Conservation (phyloP, 1,140 invertebrate genomes). For the Bombus sibiricus region DNA sequence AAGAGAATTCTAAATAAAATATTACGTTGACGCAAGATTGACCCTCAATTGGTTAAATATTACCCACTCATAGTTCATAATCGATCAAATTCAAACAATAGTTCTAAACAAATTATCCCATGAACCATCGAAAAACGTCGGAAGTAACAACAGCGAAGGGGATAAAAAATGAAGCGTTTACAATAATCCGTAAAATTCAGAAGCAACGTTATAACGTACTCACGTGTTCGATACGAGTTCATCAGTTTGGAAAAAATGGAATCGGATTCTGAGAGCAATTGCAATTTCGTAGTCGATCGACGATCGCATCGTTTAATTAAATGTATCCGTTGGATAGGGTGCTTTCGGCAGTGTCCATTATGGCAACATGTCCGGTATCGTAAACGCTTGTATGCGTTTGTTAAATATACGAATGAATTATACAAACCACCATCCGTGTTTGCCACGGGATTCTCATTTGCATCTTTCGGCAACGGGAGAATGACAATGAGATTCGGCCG, state of each 20-base stretch:
- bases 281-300: not conserved
- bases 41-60: too few species aligned
- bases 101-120: too few species aligned
- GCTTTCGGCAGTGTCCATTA: constrained; percentile 21
- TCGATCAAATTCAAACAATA: too few species aligned
- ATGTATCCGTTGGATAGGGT: not conserved
- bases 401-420: constrained; percentile 46
- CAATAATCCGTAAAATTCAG: not conserved
- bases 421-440: constrained; percentile 7
- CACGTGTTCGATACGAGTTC: not conserved
- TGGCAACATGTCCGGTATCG: constrained; percentile 19
- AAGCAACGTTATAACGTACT: not conserved
- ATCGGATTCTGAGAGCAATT: not conserved
- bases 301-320: constrained; percentile 24
- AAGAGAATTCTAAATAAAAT: too few species aligned
- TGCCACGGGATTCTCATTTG: constrained; percentile 26
- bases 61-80: too few species aligned
- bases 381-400: not conserved
- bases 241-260: not conserved
- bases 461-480: constrained; percentile 13
- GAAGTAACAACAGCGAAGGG: not conserved
- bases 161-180: too few species aligned
- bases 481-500: constrained; percentile 24
- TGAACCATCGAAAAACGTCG: too few species aligned
- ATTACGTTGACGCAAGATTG: too few species aligned